Percentiles rank a stretch among this genome's conserved stretches.
These are phyloP conservation scores for Caenorhabditis parvicauda DNA, from an alignment of 2,888 invertebrate species.

Conservation along the genomic window DNA sequence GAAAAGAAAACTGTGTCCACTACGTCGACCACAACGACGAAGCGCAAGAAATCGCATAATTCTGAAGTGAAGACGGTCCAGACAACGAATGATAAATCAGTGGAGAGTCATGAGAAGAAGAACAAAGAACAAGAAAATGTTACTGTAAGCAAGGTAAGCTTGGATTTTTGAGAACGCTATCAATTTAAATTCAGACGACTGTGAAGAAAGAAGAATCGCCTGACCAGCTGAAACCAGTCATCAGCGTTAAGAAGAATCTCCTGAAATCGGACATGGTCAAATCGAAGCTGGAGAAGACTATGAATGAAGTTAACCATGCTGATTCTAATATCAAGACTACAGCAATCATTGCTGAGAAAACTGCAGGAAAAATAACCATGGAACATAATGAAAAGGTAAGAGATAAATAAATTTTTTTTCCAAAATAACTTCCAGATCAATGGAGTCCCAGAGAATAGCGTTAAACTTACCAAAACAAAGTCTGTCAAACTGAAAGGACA, in stretches of 20 bases:
- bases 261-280: slow-evolving; percentile 30
- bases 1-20: slow-evolving; percentile 37
- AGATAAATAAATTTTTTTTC: neutral
- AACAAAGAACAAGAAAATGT: slow-evolving; percentile 29
- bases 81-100: slow-evolving; percentile 28
- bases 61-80: slow-evolving; percentile 30
- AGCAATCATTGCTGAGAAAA: slow-evolving; percentile 20
- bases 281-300: slow-evolving; percentile 24
- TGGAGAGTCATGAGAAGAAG: slow-evolving; percentile 26
- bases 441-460: slow-evolving; percentile 19
- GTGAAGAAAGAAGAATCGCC: slow-evolving; percentile 35
- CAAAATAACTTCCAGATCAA: slow-evolving; percentile 16
- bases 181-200: slow-evolving; percentile 17
- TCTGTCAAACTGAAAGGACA: slow-evolving; percentile 20
- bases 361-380: slow-evolving; percentile 15
- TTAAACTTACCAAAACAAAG: slow-evolving; percentile 21
- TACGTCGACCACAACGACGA: slow-evolving; percentile 34
- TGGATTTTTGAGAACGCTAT: neutral
- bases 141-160: slow-evolving; percentile 31
- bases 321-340: slow-evolving; percentile 21
- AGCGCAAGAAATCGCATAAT: slow-evolving; percentile 19
- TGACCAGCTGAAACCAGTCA: slow-evolving; percentile 17
- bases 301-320: slow-evolving; percentile 13
- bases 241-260: slow-evolving; percentile 32
- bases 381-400: slow-evolving; percentile 18